Conservation (phyloP, 2,797 vertebrate species). For the Myotis findleyi region DNA sequence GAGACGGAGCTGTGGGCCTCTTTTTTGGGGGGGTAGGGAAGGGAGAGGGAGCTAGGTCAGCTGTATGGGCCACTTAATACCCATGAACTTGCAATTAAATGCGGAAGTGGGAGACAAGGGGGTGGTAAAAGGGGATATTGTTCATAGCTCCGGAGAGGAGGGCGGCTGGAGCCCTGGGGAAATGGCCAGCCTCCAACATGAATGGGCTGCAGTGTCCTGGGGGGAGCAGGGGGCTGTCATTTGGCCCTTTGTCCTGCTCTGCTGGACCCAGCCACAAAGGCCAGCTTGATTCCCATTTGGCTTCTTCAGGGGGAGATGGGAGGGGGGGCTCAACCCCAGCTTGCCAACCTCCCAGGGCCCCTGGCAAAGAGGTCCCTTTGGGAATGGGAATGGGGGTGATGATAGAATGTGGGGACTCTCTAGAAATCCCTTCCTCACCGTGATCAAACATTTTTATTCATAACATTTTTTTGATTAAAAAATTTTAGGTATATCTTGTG, state of each 20-base stretch:
- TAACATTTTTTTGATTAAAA: background rate
- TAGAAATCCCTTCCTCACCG: background rate
- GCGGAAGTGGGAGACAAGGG: conserved; percentile 93
- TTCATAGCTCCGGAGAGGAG: conserved; percentile 81
- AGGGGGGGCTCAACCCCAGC: conserved; percentile 78
- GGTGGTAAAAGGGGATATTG: conserved; percentile 94
- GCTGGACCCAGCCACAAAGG: conserved; percentile 92
- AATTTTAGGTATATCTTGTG: background rate
- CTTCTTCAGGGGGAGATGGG: conserved; percentile 81
- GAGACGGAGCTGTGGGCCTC: conserved; percentile 83
- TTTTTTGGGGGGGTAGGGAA: conserved; percentile 79
- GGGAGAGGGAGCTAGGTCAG: conserved; percentile 84
- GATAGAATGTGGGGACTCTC: conserved; percentile 2
- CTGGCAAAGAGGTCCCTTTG: conserved; percentile 43
- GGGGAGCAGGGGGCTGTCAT: conserved; percentile 81
- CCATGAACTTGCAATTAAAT: conserved; percentile 93
- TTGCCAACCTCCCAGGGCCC: conserved; percentile 80
- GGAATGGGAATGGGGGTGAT: conserved; percentile 17
- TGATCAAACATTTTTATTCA: background rate
- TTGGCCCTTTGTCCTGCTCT: conserved; percentile 92
- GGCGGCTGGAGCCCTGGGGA: conserved; percentile 82
- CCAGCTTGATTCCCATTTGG: conserved; percentile 92
- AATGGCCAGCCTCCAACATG: conserved; percentile 87
- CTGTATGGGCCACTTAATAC: conserved; percentile 91
- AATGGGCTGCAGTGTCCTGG: conserved; percentile 91